Evolutionary conservation across 2,113 vertebrate genomes (phyloP), one percentile per base, ranked within the genome.

Genomic region (Ariopsis seemanni): DNA sequence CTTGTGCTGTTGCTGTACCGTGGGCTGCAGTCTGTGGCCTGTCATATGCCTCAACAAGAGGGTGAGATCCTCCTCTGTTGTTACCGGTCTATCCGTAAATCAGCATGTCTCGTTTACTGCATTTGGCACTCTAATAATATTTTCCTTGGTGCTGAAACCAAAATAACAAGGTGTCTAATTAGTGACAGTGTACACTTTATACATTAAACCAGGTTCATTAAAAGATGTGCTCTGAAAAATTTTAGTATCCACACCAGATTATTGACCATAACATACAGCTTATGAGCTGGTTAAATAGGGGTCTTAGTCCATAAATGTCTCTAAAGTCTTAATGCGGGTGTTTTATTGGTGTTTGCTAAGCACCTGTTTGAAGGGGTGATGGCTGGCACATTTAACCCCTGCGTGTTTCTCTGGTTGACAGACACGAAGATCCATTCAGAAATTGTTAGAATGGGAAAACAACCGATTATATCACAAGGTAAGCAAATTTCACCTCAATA

Each of bases 381-480:
- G 77, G 81, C 69, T 74, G 25, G 60, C 27, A 77, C 52, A 55
- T 65, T 52, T 84, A 85, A 86, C n/a, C 25, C 48, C 7, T 85
- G 83, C 67, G 15, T 81, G 60, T 88, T 60, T 7, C 86, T 90
- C 92, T 91, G 93, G 94, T 71, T 77, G 7, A 79, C 95, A 99
- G 98, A 99, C 98, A 83, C 97, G 97, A 95, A 96, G 97, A 94
- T 99, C 98, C 77, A 97, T 99, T 94, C 97, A 99, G 94, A 99
- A 99, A 94, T 94, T 99, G 90, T 89, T 99, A 96, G 98, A 99
- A 94, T 99, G 98, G 98, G 98, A 99, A 94, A 99, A 99, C 95
- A 99, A 99, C 95, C 93, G 98, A 93, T 93, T 99, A 90, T 99
- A 99, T 95, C 98, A 99, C 92, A 99, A 99, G 97, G 98, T 99